These are phyloP conservation scores for Mohoua ochrocephala DNA, from an alignment of 2,113 vertebrate species.

Conservation along the genomic window DNA sequence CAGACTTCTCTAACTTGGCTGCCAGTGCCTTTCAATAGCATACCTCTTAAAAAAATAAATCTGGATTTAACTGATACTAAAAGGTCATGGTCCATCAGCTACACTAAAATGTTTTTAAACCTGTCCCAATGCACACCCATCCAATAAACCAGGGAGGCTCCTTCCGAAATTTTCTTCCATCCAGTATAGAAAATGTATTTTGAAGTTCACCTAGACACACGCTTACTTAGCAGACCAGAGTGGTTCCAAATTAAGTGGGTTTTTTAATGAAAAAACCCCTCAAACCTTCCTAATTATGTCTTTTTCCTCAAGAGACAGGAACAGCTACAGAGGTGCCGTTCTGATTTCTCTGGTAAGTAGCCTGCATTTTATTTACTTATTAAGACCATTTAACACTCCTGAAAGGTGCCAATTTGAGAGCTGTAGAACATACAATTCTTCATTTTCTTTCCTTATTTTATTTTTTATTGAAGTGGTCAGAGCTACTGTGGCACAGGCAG, in stretches of 20 bases:
- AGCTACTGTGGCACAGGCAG: background rate
- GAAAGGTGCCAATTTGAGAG: background rate
- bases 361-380: slow-evolving; percentile 23
- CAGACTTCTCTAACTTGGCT: slow-evolving; percentile 8
- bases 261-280: background rate
- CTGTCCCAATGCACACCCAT: background rate
- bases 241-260: background rate
- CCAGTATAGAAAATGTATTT: background rate
- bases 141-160: background rate
- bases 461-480: background rate
- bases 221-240: background rate
- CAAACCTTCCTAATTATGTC: background rate
- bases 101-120: background rate
- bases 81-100: background rate
- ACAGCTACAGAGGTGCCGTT: background rate
- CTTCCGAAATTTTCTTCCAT: background rate
- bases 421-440: background rate
- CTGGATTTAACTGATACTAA: slow-evolving; percentile 9
- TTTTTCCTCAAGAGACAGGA: background rate
- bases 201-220: background rate
- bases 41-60: slow-evolving; percentile 16
- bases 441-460: fast-evolving
- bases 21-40: background rate
- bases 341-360: slow-evolving; percentile 14
- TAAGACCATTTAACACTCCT: background rate